phyloP scores from a whole-genome alignment of 2,888 invertebrate genomes.

The Ectobius pallidus region DNA sequence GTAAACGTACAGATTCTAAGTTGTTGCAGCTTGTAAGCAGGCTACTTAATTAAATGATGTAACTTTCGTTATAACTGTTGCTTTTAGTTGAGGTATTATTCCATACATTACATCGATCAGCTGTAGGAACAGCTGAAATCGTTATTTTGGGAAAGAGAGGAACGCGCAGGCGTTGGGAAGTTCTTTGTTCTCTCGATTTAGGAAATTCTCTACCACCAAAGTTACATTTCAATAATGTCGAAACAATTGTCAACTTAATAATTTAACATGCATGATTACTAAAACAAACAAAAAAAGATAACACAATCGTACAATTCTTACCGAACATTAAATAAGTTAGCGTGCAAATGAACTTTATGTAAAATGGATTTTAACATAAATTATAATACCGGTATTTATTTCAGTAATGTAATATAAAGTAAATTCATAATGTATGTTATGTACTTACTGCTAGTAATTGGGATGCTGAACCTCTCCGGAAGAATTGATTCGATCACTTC shows the following conservation, averaged over 20 bases:
- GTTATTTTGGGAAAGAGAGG: constrained; percentile 31
- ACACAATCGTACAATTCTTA: background rate
- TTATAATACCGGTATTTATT: too few species aligned
- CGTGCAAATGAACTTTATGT: too few species aligned
- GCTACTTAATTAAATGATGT: too few species aligned
- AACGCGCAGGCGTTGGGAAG: constrained; percentile 10
- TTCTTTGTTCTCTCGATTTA: constrained; percentile 5
- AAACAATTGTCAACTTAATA: background rate
- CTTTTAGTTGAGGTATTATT: background rate
- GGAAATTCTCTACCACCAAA: too few species aligned
- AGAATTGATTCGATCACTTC: constrained; percentile 43
- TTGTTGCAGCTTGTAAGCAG: too few species aligned
- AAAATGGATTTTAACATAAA: too few species aligned
- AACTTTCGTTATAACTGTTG: too few species aligned
- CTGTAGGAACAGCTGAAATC: constrained; percentile 37
- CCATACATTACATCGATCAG: constrained; percentile 27
- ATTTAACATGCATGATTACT: background rate
- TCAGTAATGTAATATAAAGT: too few species aligned
- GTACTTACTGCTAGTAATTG: constrained; percentile 36
- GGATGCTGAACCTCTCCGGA: constrained; percentile 39
- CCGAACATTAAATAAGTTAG: background rate
- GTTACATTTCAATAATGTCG: too few species aligned
- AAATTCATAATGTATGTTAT: too few species aligned
- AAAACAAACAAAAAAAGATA: background rate
- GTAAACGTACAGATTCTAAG: too few species aligned